Evolutionary conservation across 2,888 invertebrate genomes (phyloP).

Genomic region (Macaria notata): DNA sequence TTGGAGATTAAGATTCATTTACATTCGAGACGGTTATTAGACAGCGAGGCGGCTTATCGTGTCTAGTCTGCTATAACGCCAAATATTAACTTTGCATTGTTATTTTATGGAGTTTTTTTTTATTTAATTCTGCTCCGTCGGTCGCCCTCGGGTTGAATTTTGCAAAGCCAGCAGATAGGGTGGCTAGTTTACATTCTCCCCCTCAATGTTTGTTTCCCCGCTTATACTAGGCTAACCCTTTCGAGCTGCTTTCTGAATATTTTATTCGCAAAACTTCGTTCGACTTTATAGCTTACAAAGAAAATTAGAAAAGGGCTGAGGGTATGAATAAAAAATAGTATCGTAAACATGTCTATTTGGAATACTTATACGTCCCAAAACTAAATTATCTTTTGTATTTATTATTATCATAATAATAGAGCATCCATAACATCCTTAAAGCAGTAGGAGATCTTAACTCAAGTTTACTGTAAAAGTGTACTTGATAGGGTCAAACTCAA

Average conservation of each 20-base stretch:
- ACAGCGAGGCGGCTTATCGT: neutral
- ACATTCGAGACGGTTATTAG: too few species aligned
- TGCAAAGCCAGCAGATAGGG: constrained; percentile 18
- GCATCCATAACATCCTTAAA: too few species aligned
- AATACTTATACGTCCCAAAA: too few species aligned
- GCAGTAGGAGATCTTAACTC: too few species aligned
- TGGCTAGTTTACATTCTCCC: constrained; percentile 21
- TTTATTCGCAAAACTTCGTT: constrained; percentile 14
- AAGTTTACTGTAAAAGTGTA: too few species aligned
- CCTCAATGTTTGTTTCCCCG: constrained; percentile 15
- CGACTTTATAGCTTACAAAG: constrained; percentile 4
- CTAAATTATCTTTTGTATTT: too few species aligned
- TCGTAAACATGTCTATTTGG: too few species aligned
- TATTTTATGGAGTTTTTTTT: constrained; percentile 7
- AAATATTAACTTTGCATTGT: constrained; percentile 12
- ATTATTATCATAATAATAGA: too few species aligned
- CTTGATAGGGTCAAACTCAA: too few species aligned
- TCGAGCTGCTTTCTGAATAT: constrained; percentile 22
- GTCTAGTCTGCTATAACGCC: constrained; percentile 6
- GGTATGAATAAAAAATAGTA: too few species aligned
- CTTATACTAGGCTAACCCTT: constrained; percentile 14
- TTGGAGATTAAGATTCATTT: too few species aligned
- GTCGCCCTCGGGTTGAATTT: constrained; percentile 5
- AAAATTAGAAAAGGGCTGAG: neutral
- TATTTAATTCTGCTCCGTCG: constrained; percentile 4